Conservation (phyloP, 2,888 invertebrate species). For the Hemaris fuciformis region DNA sequence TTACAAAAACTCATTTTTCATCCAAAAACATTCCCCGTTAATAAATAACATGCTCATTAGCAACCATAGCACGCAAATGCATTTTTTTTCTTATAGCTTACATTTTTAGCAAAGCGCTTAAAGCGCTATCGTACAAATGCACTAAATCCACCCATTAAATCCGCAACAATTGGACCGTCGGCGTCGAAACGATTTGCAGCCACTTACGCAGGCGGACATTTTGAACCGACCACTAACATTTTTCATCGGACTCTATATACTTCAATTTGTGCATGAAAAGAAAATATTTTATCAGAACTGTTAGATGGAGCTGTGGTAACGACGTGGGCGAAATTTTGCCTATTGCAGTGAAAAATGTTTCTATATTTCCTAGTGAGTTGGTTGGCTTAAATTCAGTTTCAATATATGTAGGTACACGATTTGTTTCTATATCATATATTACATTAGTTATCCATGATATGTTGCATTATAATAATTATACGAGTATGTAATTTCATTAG, state of each 20-base stretch:
- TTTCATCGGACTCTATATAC: conserved; percentile 43
- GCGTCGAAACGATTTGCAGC: conserved; percentile 51
- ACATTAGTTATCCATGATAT: too few species aligned
- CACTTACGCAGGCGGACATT: conserved; percentile 47
- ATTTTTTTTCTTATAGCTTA: conserved; percentile 23
- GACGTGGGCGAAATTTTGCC: not conserved
- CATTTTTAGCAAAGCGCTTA: conserved; percentile 36
- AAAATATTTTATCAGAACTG: not conserved
- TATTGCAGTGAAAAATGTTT: not conserved
- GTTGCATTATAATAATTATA: too few species aligned
- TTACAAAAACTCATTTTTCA: too few species aligned
- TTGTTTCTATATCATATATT: too few species aligned
- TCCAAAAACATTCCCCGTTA: too few species aligned
- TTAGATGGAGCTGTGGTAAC: not conserved
- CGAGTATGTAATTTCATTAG: too few species aligned
- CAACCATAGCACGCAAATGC: not conserved
- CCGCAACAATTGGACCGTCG: conserved; percentile 41
- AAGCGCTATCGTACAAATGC: conserved; percentile 26
- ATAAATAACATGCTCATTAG: too few species aligned
- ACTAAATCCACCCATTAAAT: conserved; percentile 45
- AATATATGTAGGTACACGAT: not conserved
- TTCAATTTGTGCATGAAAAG: conserved; percentile 24
- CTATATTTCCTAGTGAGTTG: not conserved
- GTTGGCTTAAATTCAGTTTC: not conserved
- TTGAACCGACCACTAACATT: conserved; percentile 42